Conservation (phyloP, 2,113 vertebrate species). For the Acinonyx jubatus region DNA sequence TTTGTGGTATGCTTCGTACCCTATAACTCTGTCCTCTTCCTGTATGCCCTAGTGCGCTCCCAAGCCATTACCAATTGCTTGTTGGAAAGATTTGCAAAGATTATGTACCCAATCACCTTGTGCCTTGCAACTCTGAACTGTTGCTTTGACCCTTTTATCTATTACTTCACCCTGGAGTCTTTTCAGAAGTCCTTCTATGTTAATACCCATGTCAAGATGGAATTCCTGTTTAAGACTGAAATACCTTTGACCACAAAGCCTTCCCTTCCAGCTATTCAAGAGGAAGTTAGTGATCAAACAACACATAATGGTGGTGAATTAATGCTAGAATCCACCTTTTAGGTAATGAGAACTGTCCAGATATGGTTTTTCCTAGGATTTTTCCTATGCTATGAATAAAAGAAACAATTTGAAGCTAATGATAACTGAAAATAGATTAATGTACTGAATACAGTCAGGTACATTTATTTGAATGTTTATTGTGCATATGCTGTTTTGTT, state of each 20-base stretch:
- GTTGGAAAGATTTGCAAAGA: constrained; percentile 94
- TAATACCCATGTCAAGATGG: constrained; percentile 90
- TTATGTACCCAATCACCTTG: constrained; percentile 95
- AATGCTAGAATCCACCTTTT: constrained; percentile 88
- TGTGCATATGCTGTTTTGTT: constrained; percentile 72
- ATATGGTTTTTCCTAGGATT: constrained; percentile 46
- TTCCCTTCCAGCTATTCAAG: constrained; percentile 83
- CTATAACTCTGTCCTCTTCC: constrained; percentile 96
- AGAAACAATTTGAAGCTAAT: constrained; percentile 61
- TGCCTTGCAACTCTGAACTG: constrained; percentile 97
- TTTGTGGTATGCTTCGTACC: constrained; percentile 98
- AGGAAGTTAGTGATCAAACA: constrained; percentile 85
- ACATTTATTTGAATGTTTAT: constrained; percentile 64
- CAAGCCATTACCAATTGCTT: constrained; percentile 94
- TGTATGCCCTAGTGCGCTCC: constrained; percentile 96
- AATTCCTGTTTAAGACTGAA: constrained; percentile 91
- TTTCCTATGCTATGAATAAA: constrained; percentile 41
- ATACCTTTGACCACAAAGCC: constrained; percentile 85
- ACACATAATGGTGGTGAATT: constrained; percentile 91
- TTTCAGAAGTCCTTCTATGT: constrained; percentile 97
- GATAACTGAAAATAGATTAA: constrained; percentile 53
- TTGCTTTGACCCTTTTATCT: constrained; percentile 98
- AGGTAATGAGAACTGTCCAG: constrained; percentile 60
- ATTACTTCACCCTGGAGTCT: constrained; percentile 98
- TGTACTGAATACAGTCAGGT: constrained; percentile 50